Base-by-base conservation (phyloP, 2,888 invertebrate species). In the Dicycla oo region DNA sequence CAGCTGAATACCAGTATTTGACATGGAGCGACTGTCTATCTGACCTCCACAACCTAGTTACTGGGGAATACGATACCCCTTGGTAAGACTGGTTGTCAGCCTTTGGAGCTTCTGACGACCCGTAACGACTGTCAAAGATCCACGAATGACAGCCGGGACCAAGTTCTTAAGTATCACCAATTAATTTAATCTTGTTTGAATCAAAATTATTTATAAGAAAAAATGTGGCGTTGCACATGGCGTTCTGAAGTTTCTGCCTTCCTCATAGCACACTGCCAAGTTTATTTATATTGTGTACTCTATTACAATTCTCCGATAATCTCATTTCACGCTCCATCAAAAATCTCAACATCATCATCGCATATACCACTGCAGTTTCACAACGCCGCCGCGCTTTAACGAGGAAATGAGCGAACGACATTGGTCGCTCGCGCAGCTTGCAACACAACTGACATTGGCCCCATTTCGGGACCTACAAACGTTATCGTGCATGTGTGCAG, bases 401-500 rank as follows among this genome's bases (percentile, higher is more conserved):
- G 89, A 94, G 94, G 94, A 95, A 95, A 93, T 92, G 89, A 79
- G 90, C 89, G 83, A 89, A 86, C 90, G 92, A 91, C 93, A 94
- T 94, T 92, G 94, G 93, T 78, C 77, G 89, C 90, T 84, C 89
- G 88, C 90, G 90, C 91, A 89, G 89, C 90, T 94, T 95, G 94
- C 95, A 94, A 94, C 95, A 94, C 86, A 71, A 60, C 82, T 92
- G 94, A 94, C 95, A 95, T 94, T 95, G 95, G 93, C 95, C 95
- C 83, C 91, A 90, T 93, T 95, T 60, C 78, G 86, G 91, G 94
- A 91, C 95, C 95, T 91, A 95, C 93, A 93, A 93, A 93, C 92
- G 91, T 93, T 95, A 94, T 94, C 94, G 90, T 90, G 87, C 84
- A 86, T 89, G 88, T 89, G 88, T 88, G 87, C 85, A 87, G 84